phyloP scores from a whole-genome alignment of 2,797 vertebrate species.

The Cossypha heuglini region DNA sequence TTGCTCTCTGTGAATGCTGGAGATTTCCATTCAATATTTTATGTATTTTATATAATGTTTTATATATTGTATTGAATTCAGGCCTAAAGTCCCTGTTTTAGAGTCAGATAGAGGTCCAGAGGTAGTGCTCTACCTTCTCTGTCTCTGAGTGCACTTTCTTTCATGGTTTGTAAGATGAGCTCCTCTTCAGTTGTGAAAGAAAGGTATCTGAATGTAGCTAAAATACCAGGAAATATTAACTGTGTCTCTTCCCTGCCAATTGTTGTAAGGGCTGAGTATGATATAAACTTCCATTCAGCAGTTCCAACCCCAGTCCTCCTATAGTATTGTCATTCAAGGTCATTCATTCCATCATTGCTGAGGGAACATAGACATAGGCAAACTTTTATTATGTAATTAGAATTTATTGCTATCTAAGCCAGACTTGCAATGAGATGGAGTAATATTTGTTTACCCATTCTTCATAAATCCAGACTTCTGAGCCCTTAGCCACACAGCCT shows the following conservation, averaged over 20 bases:
- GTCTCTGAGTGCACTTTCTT: not conserved
- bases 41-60: not conserved
- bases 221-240: not conserved
- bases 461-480: not conserved
- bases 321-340: not conserved
- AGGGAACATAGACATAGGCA: not conserved
- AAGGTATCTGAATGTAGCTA: not conserved
- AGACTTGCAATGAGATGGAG: not conserved
- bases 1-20: not conserved
- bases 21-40: not conserved
- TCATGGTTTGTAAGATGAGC: not conserved
- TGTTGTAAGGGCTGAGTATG: not conserved
- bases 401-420: not conserved
- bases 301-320: not conserved
- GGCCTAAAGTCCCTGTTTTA: not conserved
- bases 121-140: not conserved
- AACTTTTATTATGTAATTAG: slow-evolving; percentile 8
- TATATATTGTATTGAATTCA: not conserved
- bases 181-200: not conserved
- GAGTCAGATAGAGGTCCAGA: not conserved
- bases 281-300: not conserved
- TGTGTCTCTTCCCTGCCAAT: not conserved
- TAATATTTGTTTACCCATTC: not conserved
- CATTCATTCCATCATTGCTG: not conserved
- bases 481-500: not conserved